These are phyloP conservation scores for Colaptes auratus DNA, from an alignment of 2,113 vertebrate species.

Conservation along the genomic window DNA sequence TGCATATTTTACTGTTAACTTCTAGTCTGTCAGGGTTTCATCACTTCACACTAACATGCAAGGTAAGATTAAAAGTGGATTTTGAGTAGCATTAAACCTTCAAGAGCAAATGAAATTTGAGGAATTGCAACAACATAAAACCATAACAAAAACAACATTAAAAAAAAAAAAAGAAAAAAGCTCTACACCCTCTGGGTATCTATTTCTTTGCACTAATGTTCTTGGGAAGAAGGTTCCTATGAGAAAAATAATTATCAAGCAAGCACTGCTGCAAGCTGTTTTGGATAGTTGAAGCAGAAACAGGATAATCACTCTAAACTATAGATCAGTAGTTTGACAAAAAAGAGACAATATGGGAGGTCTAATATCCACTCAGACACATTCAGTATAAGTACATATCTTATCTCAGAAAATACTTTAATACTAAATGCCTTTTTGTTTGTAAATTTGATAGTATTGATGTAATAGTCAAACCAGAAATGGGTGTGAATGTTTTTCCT, in stretches of 20 bases:
- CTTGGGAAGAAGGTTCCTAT: conserved; percentile 10
- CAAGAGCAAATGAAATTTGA: conserved; percentile 38
- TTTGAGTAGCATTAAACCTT: conserved; percentile 18
- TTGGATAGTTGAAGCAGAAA: conserved; percentile 48
- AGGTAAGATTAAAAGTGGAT: not conserved
- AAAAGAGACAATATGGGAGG: not conserved
- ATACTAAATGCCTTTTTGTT: conserved; percentile 1
- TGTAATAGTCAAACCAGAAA: not conserved
- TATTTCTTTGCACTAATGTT: conserved; percentile 20
- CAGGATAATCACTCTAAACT: conserved; percentile 44
- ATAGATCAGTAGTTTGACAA: conserved; percentile 49
- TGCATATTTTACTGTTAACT: not conserved
- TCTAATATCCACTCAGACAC: not conserved
- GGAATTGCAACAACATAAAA: conserved; percentile 4
- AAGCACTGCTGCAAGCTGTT: conserved; percentile 16
- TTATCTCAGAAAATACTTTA: not conserved
- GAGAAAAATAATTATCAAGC: conserved; percentile 51
- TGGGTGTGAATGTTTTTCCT: not conserved
- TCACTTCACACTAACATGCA: not conserved
- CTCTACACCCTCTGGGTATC: not conserved
- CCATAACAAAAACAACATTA: not conserved
- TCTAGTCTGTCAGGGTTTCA: not conserved
- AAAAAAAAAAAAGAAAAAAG: not conserved
- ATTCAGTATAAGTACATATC: not conserved
- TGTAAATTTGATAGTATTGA: not conserved